A percentile compares a stretch with the other conserved stretches of the same genome.
Evolutionary conservation across 2,113 vertebrate species (phyloP).

Genomic region (Lagenorhynchus albirostris): DNA sequence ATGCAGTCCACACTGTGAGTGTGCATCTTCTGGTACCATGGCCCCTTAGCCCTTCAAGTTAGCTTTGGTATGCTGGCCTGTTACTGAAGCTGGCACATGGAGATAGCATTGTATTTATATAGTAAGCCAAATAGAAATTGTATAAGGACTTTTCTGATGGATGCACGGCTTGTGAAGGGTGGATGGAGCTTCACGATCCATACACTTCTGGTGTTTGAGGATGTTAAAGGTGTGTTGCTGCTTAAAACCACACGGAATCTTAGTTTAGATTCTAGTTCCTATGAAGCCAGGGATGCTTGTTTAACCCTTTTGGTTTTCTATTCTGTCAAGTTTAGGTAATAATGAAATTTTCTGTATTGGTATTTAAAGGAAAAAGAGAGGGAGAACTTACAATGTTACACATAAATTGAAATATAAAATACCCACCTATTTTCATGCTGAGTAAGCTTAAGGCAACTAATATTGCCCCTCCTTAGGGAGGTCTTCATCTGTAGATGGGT

Average conservation of each 20-base stretch:
- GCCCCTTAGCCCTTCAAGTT: neutral
- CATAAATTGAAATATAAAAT: neutral
- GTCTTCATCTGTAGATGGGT: neutral
- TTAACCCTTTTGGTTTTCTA: neutral
- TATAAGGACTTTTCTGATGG: neutral
- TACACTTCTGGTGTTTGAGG: neutral
- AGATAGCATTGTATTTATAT: neutral
- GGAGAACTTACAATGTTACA: neutral
- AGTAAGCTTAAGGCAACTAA: neutral
- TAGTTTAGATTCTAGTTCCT: neutral
- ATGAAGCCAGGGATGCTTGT: neutral
- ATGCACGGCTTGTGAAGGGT: neutral
- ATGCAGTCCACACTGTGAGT: neutral
- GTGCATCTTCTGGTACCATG: neutral
- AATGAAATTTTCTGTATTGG: neutral
- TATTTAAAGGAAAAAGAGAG: constrained; percentile 13
- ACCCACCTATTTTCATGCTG: neutral
- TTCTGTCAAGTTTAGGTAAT: neutral
- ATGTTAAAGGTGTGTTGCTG: neutral
- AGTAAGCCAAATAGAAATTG: neutral
- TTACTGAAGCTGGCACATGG: neutral
- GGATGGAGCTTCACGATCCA: neutral
- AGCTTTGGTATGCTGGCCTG: neutral
- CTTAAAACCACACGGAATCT: neutral
- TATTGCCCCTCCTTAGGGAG: neutral